Evolutionary conservation across 64 coral and sea anemone species (phyloP).

Genomic region (Montipora foliosa): DNA sequence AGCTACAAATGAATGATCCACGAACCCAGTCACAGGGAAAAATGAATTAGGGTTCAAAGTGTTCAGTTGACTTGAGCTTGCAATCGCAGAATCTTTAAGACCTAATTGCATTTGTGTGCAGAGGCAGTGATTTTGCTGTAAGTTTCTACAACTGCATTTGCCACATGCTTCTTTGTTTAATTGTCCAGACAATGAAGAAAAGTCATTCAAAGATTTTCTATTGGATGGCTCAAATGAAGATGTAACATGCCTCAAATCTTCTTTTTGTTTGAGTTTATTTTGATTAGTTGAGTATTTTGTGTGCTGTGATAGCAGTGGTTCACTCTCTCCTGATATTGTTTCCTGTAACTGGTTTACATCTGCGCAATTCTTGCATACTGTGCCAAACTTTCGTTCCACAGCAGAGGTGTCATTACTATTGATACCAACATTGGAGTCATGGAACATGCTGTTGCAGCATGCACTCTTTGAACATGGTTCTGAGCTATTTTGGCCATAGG

Average conservation of each 20-base stretch:
- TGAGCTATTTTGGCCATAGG: not conserved
- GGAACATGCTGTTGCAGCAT: not conserved
- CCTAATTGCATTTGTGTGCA: not conserved
- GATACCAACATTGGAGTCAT: too few relatives aligned
- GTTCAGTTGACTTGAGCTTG: not conserved
- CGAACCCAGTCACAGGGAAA: constrained; percentile 49
- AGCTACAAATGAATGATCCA: constrained; percentile 39
- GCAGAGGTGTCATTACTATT: not conserved
- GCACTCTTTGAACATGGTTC: not conserved
- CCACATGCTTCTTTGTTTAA: not conserved
- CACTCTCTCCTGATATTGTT: not conserved
- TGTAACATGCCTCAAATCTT: not conserved
- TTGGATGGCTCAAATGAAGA: not conserved
- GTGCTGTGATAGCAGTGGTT: not conserved
- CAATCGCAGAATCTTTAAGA: not conserved
- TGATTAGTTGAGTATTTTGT: not conserved
- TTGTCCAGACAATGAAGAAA: not conserved
- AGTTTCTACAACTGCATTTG: not conserved
- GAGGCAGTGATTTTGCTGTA: too few relatives aligned
- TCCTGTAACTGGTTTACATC: not conserved
- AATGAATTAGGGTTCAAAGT: constrained; percentile 16
- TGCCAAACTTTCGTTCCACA: not conserved
- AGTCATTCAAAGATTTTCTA: not conserved
- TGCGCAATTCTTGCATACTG: not conserved
- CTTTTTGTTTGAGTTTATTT: not conserved